A percentile compares a stretch with the other conserved stretches of the same genome.
phyloP scores from a whole-genome alignment of 2,113 vertebrate species.

The Burhinus oedicnemus region DNA sequence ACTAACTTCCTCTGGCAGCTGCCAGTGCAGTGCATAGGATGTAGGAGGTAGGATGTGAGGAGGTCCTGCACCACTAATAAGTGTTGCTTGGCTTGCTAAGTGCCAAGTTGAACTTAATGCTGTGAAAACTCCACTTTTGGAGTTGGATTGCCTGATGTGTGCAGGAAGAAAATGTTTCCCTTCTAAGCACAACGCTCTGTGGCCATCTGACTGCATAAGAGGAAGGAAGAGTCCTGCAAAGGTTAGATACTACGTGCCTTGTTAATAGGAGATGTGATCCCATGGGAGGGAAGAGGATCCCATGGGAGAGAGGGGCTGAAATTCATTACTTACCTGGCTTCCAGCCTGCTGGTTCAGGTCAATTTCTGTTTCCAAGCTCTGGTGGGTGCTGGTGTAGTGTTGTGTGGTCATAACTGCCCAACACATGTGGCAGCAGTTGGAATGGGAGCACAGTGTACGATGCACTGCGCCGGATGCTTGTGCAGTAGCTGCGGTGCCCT shows the following conservation, averaged over 20 bases:
- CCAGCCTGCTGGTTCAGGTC: not conserved
- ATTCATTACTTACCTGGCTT: not conserved
- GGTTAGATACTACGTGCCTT: not conserved
- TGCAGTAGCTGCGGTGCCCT: fast-evolving
- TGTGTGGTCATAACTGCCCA: fast-evolving
- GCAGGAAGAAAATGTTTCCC: not conserved
- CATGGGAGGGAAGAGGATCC: not conserved
- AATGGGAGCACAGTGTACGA: fast-evolving
- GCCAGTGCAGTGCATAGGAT: not conserved
- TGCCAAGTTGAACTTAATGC: not conserved
- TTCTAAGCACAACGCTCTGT: not conserved
- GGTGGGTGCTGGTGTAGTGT: not conserved
- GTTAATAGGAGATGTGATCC: not conserved
- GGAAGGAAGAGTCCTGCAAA: not conserved
- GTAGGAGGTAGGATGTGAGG: not conserved
- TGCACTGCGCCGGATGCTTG: not conserved
- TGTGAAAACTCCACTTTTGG: not conserved
- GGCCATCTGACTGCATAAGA: not conserved
- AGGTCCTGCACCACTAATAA: not conserved
- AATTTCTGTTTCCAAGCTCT: not conserved
- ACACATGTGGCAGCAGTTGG: fast-evolving
- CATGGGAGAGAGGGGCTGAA: not conserved
- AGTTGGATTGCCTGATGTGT: not conserved
- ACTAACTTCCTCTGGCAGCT: constrained; percentile 35
- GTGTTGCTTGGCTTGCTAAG: not conserved